These are phyloP conservation scores for Scolopax bukidnonensis DNA, from an alignment of 2,797 vertebrate genomes.

Conservation along the genomic window DNA sequence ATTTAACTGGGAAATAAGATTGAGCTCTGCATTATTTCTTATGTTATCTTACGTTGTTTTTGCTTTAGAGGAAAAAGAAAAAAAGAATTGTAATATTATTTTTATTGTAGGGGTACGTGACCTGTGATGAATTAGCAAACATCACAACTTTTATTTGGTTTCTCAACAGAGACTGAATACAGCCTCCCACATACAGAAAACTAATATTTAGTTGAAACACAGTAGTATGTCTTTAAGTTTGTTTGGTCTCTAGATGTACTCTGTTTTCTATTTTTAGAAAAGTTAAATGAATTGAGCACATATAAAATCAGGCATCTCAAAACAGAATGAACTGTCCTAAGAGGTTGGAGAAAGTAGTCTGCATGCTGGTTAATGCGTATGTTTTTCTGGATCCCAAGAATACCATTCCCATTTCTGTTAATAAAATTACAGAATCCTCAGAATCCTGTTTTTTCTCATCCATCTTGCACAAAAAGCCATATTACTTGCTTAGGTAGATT, in stretches of 20 bases:
- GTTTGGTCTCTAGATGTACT: not conserved
- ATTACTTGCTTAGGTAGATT: not conserved
- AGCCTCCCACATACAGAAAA: not conserved
- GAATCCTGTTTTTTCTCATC: not conserved
- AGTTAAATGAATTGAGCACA: not conserved
- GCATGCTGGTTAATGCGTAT: accelerated
- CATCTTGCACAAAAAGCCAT: not conserved
- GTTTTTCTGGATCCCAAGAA: not conserved
- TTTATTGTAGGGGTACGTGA: not conserved
- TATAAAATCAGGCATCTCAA: not conserved
- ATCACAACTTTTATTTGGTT: not conserved
- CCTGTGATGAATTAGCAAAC: not conserved
- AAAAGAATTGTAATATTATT: not conserved
- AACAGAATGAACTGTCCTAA: not conserved
- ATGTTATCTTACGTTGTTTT: not conserved
- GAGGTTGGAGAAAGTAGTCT: not conserved
- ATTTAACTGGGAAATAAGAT: not conserved
- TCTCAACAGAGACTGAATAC: not conserved
- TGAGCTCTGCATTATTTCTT: not conserved
- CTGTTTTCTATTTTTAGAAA: not conserved
- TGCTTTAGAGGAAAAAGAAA: not conserved
- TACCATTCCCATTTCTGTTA: not conserved
- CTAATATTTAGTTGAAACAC: not conserved
- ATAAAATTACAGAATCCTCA: not conserved
- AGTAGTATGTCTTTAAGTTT: not conserved